Evolutionary conservation across 2,888 invertebrate genomes (phyloP).

Genomic region (Agrotis segetum): DNA sequence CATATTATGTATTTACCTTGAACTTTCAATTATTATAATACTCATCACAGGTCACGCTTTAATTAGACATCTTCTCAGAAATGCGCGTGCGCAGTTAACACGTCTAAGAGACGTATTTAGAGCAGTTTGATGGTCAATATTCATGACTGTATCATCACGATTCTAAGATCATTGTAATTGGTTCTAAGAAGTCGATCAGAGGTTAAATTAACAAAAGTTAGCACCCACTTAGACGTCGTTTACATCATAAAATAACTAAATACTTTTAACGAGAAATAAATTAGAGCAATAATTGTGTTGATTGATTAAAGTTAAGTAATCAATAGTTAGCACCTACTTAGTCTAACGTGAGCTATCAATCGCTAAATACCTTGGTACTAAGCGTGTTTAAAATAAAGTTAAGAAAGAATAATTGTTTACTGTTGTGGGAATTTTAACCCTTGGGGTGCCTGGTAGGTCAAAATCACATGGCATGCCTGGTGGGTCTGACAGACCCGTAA

Average conservation of each 20-base stretch:
- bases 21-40: constrained; percentile 35
- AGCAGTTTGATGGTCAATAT: constrained; percentile 10
- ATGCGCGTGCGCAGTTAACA: constrained; percentile 26
- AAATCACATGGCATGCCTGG: too few species aligned
- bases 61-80: constrained; percentile 18
- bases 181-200: neutral
- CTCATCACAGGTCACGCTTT: neutral
- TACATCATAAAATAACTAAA: neutral
- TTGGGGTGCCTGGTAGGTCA: neutral
- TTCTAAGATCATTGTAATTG: neutral
- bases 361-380: neutral
- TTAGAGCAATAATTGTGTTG: neutral
- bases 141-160: constrained; percentile 4
- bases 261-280: neutral
- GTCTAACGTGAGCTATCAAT: neutral
- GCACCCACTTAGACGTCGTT: neutral
- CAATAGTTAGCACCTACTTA: neutral
- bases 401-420: neutral
- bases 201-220: neutral
- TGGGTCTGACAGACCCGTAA: too few species aligned
- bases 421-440: neutral
- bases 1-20: constrained; percentile 10
- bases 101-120: constrained; percentile 9
- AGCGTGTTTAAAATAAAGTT: neutral
- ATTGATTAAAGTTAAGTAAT: neutral